A percentile compares a stretch with the other conserved stretches of the same genome.
Conservation (phyloP, 1,140 invertebrate genomes). For the Temnothorax nylanderi region DNA sequence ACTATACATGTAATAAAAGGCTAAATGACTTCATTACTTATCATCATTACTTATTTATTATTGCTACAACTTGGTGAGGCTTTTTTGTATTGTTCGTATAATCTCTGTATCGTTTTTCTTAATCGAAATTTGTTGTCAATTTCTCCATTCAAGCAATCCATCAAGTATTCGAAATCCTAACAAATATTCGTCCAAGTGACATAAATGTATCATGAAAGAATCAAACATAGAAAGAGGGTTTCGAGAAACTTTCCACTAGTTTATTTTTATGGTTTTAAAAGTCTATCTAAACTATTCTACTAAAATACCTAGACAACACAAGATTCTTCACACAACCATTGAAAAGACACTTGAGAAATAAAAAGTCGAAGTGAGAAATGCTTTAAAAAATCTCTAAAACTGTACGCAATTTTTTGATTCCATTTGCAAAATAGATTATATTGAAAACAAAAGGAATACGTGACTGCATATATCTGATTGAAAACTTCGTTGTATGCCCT, state of each 20-base stretch:
- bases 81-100: background rate
- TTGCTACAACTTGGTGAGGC: background rate
- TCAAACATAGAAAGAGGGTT: slow-evolving; percentile 1
- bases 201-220: background rate
- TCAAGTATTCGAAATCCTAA: background rate
- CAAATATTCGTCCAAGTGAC: background rate
- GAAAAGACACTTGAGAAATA: slow-evolving; percentile 39
- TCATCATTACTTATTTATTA: background rate
- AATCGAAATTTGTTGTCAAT: background rate
- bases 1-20: background rate
- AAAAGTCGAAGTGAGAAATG: background rate
- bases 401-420: background rate
- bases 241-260: slow-evolving; percentile 3
- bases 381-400: background rate
- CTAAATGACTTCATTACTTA: background rate
- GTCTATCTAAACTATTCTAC: slow-evolving; percentile 17
- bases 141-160: background rate
- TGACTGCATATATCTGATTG: slow-evolving; percentile 7
- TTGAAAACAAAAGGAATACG: background rate
- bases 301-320: background rate
- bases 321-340: background rate
- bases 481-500: background rate
- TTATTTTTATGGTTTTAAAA: slow-evolving; percentile 38
- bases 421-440: background rate
- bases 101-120: background rate